These are phyloP conservation scores for Lypha dubia DNA, from an alignment of 2,888 invertebrate genomes.

Conservation along the genomic window DNA sequence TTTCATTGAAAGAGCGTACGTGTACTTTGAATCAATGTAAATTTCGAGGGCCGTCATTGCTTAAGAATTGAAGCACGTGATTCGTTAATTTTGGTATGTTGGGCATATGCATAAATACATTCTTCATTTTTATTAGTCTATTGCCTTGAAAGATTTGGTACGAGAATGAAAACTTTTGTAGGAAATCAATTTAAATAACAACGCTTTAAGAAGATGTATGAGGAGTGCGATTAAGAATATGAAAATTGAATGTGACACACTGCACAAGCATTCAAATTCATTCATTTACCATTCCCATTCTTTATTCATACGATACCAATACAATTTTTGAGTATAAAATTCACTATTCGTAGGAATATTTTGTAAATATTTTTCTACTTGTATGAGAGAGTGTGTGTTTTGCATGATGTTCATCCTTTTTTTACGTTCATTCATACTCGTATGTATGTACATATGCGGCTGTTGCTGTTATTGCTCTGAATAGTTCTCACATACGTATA, in stretches of 20 bases:
- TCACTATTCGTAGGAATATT: not conserved
- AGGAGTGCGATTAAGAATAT: constrained; percentile 12
- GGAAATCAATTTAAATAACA: not conserved
- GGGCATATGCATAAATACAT: too few species aligned
- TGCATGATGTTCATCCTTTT: constrained; percentile 24
- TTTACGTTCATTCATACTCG: not conserved
- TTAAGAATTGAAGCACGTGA: too few species aligned
- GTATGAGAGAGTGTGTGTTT: constrained; percentile 14
- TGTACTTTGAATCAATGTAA: too few species aligned
- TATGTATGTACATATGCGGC: not conserved
- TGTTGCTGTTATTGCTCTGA: constrained; percentile 23
- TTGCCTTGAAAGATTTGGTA: too few species aligned
- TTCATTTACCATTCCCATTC: not conserved
- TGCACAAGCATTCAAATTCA: constrained; percentile 9
- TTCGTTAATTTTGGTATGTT: too few species aligned
- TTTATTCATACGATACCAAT: not conserved
- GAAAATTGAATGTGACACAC: constrained; percentile 5
- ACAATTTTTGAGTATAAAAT: not conserved
- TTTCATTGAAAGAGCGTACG: too few species aligned
- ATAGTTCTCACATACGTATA: constrained; percentile 42
- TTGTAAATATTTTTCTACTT: constrained; percentile 7
- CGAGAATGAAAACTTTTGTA: too few species aligned
- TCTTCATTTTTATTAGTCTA: too few species aligned
- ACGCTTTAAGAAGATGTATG: not conserved
- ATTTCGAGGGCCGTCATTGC: too few species aligned